A percentile compares a stretch with the other conserved stretches of the same genome.
Evolutionary conservation across 2,888 invertebrate genomes (phyloP).

Genomic region (Idaea biselata): DNA sequence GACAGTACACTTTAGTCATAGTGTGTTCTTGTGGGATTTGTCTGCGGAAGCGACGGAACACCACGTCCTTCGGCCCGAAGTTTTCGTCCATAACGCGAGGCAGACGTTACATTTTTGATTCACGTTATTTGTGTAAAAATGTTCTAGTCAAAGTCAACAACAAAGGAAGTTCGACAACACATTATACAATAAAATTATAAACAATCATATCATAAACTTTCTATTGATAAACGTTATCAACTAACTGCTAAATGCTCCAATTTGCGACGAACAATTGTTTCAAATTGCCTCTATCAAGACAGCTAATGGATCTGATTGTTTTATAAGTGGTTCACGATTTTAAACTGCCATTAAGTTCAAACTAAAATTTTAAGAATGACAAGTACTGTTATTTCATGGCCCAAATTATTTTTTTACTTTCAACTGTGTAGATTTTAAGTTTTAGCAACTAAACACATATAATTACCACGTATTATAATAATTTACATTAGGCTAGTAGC

Average conservation of each 20-base stretch:
- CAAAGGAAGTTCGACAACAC: background rate
- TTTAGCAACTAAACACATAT: background rate
- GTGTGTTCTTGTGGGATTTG: too few species aligned
- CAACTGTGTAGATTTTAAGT: background rate
- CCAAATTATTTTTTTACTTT: slow-evolving; percentile 11
- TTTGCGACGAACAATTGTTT: slow-evolving; percentile 40
- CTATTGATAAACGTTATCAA: slow-evolving; percentile 27
- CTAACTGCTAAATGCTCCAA: slow-evolving; percentile 34
- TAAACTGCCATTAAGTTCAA: slow-evolving; percentile 12
- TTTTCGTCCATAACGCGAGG: too few species aligned
- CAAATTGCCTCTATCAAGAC: slow-evolving; percentile 42
- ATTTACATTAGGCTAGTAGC: background rate
- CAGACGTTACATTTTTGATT: background rate
- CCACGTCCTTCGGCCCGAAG: too few species aligned
- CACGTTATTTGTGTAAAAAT: background rate
- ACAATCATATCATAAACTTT: slow-evolving; percentile 9
- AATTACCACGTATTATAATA: too few species aligned
- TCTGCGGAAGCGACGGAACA: too few species aligned
- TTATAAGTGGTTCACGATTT: slow-evolving; percentile 39
- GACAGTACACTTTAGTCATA: too few species aligned
- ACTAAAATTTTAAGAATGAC: slow-evolving; percentile 9
- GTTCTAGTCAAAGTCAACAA: background rate
- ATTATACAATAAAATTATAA: background rate
- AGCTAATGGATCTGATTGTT: slow-evolving; percentile 44
- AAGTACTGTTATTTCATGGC: slow-evolving; percentile 16